Conservation (phyloP, 2,797 vertebrate species). For the Mastacembelus armatus region DNA sequence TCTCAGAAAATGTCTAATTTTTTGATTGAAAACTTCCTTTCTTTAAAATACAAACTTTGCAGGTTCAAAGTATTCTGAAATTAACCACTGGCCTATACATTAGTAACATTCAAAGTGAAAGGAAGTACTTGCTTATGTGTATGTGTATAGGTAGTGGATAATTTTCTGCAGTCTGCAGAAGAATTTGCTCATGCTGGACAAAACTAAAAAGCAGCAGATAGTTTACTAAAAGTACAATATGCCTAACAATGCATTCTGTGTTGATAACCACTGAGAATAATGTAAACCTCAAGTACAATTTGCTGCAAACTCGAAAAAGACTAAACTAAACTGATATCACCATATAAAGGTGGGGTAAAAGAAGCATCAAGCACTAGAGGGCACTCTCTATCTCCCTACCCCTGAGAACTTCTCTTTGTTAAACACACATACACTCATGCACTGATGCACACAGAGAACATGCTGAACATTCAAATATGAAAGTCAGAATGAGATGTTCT, state of each 20-base stretch:
- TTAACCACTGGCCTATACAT: background rate
- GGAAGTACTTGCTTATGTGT: too few species aligned
- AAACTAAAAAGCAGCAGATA: constrained; percentile 6
- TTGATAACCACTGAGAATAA: background rate
- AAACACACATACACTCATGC: constrained; percentile 20
- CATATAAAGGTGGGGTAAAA: constrained; percentile 62
- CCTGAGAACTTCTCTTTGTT: constrained; percentile 24
- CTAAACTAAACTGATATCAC: background rate
- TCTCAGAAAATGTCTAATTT: too few species aligned
- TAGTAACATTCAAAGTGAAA: background rate
- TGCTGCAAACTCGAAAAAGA: background rate
- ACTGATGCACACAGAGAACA: constrained; percentile 55
- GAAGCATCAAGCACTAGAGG: constrained; percentile 74
- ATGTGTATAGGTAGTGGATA: background rate
- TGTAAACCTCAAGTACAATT: background rate
- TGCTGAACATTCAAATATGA: constrained; percentile 78
- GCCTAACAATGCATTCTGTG: background rate
- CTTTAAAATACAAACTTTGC: background rate
- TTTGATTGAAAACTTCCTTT: too few species aligned
- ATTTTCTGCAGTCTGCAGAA: background rate
- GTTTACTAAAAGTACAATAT: background rate
- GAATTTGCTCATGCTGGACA: background rate
- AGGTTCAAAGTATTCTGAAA: background rate
- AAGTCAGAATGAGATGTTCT: constrained; percentile 80
- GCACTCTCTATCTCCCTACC: constrained; percentile 75